Evolutionary conservation across 2,797 vertebrate genomes (phyloP).

Genomic region (Zalophus californianus): DNA sequence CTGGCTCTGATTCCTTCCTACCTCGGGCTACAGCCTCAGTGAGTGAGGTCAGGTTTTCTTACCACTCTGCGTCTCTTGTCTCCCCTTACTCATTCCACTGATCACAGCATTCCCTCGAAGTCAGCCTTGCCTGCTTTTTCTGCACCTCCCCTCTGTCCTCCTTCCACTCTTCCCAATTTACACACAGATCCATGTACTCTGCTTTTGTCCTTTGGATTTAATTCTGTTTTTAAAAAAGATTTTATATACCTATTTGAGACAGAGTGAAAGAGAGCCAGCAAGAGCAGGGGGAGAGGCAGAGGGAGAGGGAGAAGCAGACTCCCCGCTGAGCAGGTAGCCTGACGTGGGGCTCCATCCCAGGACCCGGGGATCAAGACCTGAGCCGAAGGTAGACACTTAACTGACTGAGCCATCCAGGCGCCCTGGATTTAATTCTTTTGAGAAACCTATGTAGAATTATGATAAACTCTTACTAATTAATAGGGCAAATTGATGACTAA

Average conservation of each 20-base stretch:
- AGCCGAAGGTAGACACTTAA: neutral
- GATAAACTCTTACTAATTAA: neutral
- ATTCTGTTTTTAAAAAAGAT: neutral
- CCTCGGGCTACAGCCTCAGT: accelerated
- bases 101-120: neutral
- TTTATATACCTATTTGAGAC: neutral
- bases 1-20: neutral
- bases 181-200: neutral
- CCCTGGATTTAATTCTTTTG: neutral
- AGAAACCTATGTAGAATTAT: neutral
- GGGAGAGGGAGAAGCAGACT: neutral
- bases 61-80: neutral
- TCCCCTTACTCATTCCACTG: neutral
- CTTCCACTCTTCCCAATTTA: neutral
- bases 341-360: neutral
- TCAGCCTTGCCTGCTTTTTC: neutral
- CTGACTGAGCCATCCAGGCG: neutral
- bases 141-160: neutral
- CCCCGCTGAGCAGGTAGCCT: neutral
- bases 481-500: neutral
- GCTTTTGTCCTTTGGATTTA: neutral
- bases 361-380: neutral
- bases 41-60: neutral
- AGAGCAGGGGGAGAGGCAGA: neutral
- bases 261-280: no score